Percentiles rank a stretch among this genome's conserved stretches.
Evolutionary conservation across 2,113 vertebrate genomes (phyloP).

Genomic region (Dicaeum eximium): DNA sequence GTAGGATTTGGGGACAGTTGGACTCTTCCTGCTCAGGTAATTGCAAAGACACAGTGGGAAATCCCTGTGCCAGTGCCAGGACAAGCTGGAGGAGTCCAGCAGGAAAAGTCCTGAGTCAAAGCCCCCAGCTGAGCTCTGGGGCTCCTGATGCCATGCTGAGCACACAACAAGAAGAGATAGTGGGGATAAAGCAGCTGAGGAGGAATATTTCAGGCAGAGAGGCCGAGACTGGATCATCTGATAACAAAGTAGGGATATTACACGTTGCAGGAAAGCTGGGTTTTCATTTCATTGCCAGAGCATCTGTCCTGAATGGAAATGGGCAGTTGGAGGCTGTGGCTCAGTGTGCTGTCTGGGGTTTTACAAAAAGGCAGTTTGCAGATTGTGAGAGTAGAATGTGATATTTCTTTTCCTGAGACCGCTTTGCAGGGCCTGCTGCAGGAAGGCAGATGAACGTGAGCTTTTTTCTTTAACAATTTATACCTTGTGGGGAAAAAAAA

Average conservation of each 20-base stretch:
- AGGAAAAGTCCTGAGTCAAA: neutral
- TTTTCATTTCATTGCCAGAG: neutral
- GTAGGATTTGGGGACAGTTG: neutral
- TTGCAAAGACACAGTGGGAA: neutral
- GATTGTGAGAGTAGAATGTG: rapidly evolving
- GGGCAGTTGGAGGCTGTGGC: neutral
- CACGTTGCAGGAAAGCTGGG: neutral
- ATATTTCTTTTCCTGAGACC: neutral
- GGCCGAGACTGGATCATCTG: neutral
- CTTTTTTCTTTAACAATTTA: neutral
- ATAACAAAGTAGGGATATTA: neutral
- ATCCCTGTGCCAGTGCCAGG: neutral
- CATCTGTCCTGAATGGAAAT: neutral
- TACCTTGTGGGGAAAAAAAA: rapidly evolving
- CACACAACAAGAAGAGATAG: neutral
- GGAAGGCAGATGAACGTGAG: neutral
- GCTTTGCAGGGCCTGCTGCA: neutral
- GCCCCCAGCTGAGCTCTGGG: neutral
- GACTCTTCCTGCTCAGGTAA: neutral
- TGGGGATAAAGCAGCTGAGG: neutral
- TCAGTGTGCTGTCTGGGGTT: neutral
- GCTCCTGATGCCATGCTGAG: neutral
- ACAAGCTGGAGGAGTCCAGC: neutral
- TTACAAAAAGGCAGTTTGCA: neutral
- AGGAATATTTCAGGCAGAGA: neutral